Percentiles rank a stretch among this genome's conserved stretches.
Conservation (phyloP, 2,797 vertebrate species). For the Crenuchus spilurus region DNA sequence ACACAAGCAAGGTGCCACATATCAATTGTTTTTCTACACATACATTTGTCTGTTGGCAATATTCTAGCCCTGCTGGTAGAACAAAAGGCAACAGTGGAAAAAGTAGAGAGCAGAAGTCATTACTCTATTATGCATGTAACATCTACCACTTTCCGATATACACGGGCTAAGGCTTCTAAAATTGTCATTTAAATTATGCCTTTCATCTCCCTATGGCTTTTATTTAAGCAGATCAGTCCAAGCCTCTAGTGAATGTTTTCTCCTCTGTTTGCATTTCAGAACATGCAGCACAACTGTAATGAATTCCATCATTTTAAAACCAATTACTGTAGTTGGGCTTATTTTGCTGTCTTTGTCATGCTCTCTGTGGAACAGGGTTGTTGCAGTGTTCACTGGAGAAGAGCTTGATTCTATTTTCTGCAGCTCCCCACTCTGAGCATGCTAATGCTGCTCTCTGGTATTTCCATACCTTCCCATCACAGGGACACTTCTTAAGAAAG, state of each 20-base stretch:
- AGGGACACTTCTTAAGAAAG: slow-evolving; percentile 36
- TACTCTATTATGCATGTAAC: slow-evolving; percentile 74
- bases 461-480: slow-evolving; percentile 49
- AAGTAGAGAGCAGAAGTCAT: slow-evolving; percentile 61
- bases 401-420: slow-evolving; percentile 70
- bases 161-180: slow-evolving; percentile 81
- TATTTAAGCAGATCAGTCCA: slow-evolving; percentile 67
- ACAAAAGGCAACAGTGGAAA: slow-evolving; percentile 65
- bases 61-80: slow-evolving; percentile 65
- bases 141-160: slow-evolving; percentile 77
- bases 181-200: slow-evolving; percentile 84
- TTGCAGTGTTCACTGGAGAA: slow-evolving; percentile 68
- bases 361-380: slow-evolving; percentile 73
- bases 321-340: slow-evolving; percentile 81
- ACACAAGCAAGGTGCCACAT: neutral
- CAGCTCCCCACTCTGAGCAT: slow-evolving; percentile 60
- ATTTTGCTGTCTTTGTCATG: slow-evolving; percentile 64
- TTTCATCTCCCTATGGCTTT: slow-evolving; percentile 81
- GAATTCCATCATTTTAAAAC: slow-evolving; percentile 85
- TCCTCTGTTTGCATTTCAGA: slow-evolving; percentile 79
- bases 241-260: slow-evolving; percentile 44
- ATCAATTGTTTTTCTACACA: neutral
- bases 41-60: slow-evolving; percentile 13
- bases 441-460: slow-evolving; percentile 64
- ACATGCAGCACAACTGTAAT: slow-evolving; percentile 80